A percentile compares a stretch with the other conserved stretches of the same genome.
phyloP scores from a whole-genome alignment of 2,113 vertebrate species.

The zebrafish (Danio rerio) region DNA sequence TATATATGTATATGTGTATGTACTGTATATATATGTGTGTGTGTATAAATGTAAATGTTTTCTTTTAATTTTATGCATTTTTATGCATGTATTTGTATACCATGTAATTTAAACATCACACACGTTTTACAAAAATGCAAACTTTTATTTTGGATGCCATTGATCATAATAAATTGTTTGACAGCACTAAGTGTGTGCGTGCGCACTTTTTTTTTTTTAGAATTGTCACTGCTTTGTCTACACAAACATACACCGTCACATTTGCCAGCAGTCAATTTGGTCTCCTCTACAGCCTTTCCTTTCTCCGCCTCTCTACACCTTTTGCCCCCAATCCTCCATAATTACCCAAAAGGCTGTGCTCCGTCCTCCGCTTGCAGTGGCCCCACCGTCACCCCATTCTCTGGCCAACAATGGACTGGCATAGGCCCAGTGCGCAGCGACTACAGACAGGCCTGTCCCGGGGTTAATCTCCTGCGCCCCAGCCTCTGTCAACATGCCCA shows the following conservation, averaged over 20 bases:
- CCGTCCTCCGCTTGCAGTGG: slow-evolving; percentile 49
- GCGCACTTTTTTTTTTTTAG: background rate
- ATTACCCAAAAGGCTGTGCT: slow-evolving; percentile 67
- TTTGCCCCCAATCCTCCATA: slow-evolving; percentile 67
- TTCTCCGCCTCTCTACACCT: slow-evolving; percentile 54
- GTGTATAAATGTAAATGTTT: no score
- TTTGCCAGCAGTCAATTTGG: slow-evolving; percentile 43
- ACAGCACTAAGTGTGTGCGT: background rate
- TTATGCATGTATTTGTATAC: no score
- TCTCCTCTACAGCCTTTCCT: slow-evolving; percentile 22
- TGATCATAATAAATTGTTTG: no score
- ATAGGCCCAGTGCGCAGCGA: slow-evolving; percentile 4
- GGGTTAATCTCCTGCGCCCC: slow-evolving; percentile 76
- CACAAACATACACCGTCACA: background rate
- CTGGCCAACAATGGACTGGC: slow-evolving; percentile 51
- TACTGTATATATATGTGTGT: no score
- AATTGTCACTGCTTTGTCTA: background rate
- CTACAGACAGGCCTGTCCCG: slow-evolving; percentile 33
- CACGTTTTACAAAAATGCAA: no score
- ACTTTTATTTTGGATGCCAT: no score
- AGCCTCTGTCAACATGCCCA: slow-evolving; percentile 63
- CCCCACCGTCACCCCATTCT: slow-evolving; percentile 57
- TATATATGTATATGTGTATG: no score
- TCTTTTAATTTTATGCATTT: no score
- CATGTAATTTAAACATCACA: no score